Base-by-base conservation (phyloP, 2,113 vertebrate species). In the Galeopterus variegatus region DNA sequence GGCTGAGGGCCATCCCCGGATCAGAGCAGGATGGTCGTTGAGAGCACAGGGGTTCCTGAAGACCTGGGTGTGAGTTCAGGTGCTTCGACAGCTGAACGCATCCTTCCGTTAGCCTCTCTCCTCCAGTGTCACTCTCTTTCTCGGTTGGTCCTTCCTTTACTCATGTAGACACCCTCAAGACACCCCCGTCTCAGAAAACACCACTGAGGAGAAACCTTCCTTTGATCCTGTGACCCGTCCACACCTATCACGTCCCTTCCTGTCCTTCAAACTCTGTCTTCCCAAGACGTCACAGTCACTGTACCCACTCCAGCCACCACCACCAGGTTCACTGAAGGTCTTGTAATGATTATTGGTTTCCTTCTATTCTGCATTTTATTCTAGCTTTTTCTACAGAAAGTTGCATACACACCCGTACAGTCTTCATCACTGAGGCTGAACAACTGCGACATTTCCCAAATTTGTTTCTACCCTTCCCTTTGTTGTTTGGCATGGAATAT, bases 41-140 rank as follows among this genome's bases (percentile, higher is more conserved):
- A 19, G 41, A 14, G 21, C 0, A 0, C 31, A 2, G 50, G n/a
- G 45, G 3, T 60, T 41, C 73, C 64, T 2, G 19, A 31, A 24
- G 41, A 28, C 23, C 50, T 21, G 52, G 8, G 8, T 19, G 24
- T 18, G 90, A 36, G 65, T 2, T 3, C 21, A 12, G 50, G 65
- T 0, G 2, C 17, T 11, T 0, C 1, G 3, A 26, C 2, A 3
- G 41, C 26, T 0, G 36, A 21, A 6, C 17, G 0, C 4, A 2
- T 1, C 3, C n/a, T 1, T 9, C 84, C 26, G 0, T 3, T 1
- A 13, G 36, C 31, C 14, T 3, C 3, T 45, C 58, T 4, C 54
- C 60, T 72, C 41, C 58, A 8, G 12, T 8, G 28, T 13, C 28
- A 13, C 18, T 19, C 33, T 5, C 10, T 48, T 31, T 12, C 48